Evolutionary conservation across 2,113 vertebrate species (phyloP), one percentile per base, ranked within the genome.

Genomic region (Tamias sibiricus): DNA sequence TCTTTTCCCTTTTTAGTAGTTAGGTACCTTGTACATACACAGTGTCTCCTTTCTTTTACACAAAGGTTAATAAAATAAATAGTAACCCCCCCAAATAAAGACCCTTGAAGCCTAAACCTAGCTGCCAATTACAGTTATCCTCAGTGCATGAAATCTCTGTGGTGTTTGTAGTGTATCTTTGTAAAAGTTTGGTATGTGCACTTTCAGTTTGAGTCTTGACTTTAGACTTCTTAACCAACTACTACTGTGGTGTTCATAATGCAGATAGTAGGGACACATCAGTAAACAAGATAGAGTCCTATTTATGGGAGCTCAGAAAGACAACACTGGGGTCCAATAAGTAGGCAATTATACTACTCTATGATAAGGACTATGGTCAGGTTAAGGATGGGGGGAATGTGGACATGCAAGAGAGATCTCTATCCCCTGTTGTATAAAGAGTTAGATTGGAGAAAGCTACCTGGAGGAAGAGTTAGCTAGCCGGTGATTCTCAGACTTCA

Each of bases 391-490:
- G 30, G 59, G 59, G 7, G 40, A 20, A 22, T 32, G 6, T 69
- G 76, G 57, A 95, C 84, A 94, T 22, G 37, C 0, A 62, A 42
- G 52, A 64, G 54, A 75, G 26, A 77, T 62, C 16, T 2, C 11
- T 72, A 80, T 16, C 54, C 47, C 30, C 28, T 92, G 24, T 3
- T 64, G 17, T 20, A 32, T 44, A 17, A 77, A 69, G 10, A 72
- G 40, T 69, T 76, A 81, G 24, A 16, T 74, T 68, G n/a, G 80
- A 84, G n/a, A 90, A 96, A 94, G 80, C 62, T 90, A n/a, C 66
- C 30, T 77, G 68, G 85, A 75, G 42, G 47, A 90, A 74, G 20
- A 62, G 35, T 24, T 89, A 28, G 74, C 42, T 62, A 86, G 62
- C n/a, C 4, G 77, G 37, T 79, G 47, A 86, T 71, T 82, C 79